Evolutionary conservation across 2,888 invertebrate genomes (phyloP), one percentile per base, ranked within the genome.

Genomic region (Troilus luridus): DNA sequence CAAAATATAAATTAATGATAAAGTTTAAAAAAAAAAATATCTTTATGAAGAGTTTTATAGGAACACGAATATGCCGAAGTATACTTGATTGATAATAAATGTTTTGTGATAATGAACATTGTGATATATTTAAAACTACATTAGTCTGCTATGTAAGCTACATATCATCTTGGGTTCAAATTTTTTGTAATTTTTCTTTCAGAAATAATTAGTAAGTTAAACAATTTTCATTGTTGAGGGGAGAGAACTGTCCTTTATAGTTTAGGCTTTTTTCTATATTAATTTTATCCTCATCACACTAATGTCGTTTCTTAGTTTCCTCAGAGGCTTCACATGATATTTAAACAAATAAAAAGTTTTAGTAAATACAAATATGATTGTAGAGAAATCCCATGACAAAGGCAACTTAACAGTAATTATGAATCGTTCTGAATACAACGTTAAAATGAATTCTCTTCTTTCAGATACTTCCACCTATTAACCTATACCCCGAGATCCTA

Each of bases 41-140:
- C 41, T 41, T 27, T 77, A 41, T 19, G 41, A 41, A 77, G 41
- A 17, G 19, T 67, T 41, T 41, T 27, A 17, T 17, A 27, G 41
- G 17, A 77, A 77, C 72, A 17, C 19, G 0, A 41, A 85, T n/a
- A 56, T 85, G 85, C 85, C 85, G 56, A 85, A 85, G 85, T 56
- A 85, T 21, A 85, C 85, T 85, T 85, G 85, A 85, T 41, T 56
- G 85, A 85, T 41, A 85, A 85, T 58, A 56, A 81, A 58, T 85
- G 85, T 85, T 85, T 85, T 85, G 85, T 85, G 85, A 85, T 85
- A 85, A 3, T 85, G 54, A 85, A 85, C 85, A 85, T 58, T 85
- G 85, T 85, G 85, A 85, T 85, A 85, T 85, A 56, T 85, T 85
- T 85, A 85, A 85, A 85, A 85, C n/a, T 85, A 41, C 12, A 56